Base-by-base conservation (phyloP, 2,888 invertebrate genomes). In the Danaus chrysippus region DNA sequence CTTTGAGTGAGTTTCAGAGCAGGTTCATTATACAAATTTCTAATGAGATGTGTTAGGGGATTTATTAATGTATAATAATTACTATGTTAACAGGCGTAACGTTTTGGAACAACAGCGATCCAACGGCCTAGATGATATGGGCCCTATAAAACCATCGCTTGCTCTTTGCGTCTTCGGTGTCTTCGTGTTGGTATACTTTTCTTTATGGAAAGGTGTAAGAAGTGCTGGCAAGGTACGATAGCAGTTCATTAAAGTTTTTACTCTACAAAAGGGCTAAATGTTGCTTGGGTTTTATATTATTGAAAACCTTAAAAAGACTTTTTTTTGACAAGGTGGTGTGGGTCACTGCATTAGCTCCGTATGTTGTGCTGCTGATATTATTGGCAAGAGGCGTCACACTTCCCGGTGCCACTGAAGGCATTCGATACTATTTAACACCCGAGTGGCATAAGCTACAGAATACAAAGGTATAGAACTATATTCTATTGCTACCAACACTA, bases 331-430 rank as follows among this genome's bases (percentile, higher is more conserved):
- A 96, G 96, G 96, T 96, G 64, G 98, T 98, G 59, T 98, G 98
- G 98, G 94, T 98, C 64, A 98, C 98, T 19, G 98, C 98, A 2
- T 87, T 98, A 64, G 96, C 97, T 44, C 98, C 98, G 0, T 98
- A 98, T 81, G 93, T 96, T 34, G 97, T 98, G 42, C 92, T 98
- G 52, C 92, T 98, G 69, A 97, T 98, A 69, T 92, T 98, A 34
- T 88, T 98, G 58, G 92, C 94, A 34, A 93, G 97, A 60, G 97
- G 97, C 10, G 95, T 97, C 10, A 95, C 96, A 0, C 87, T 98
- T 58, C 96, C 97, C 0, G 97, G 97, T 10, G 96, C 97, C 0
- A 93, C 92, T 11, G 94, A 95, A 72, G 98, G 98, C 46, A 97
- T 98, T 70, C 91, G 93, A 62, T 98, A 96, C 85, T 98, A 97